phyloP scores from a whole-genome alignment of 2,888 invertebrate genomes.

The Diarsia dahlii region DNA sequence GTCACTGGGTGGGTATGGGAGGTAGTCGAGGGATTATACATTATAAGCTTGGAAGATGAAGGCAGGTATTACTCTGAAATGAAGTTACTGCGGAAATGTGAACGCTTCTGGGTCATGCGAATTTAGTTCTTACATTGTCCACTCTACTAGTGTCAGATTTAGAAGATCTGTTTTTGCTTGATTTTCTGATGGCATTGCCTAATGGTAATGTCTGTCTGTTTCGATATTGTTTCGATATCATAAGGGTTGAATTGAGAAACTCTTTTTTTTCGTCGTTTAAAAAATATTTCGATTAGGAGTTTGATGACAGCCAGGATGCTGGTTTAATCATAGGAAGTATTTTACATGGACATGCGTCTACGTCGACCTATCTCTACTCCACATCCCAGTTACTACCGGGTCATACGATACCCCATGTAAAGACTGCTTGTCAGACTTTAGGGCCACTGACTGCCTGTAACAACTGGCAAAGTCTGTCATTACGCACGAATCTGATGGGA shows the following conservation, averaged over 20 bases:
- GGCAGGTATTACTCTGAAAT: conserved; percentile 8
- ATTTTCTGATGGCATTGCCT: too few relatives aligned
- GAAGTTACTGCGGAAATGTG: conserved; percentile 7
- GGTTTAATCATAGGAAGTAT: neutral
- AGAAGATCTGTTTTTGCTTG: neutral
- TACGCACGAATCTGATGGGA: too few relatives aligned
- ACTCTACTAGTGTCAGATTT: conserved; percentile 7
- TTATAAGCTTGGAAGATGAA: conserved; percentile 4
- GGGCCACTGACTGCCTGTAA: too few relatives aligned
- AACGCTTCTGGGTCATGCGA: conserved; percentile 12
- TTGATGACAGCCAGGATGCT: neutral
- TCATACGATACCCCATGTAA: too few relatives aligned
- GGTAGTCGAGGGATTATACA: conserved; percentile 34
- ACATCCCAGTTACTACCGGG: too few relatives aligned
- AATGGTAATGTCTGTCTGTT: too few relatives aligned
- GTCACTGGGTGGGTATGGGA: conserved; percentile 10
- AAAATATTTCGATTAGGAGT: neutral
- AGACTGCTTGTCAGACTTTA: too few relatives aligned
- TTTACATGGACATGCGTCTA: too few relatives aligned
- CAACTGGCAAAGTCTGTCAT: too few relatives aligned
- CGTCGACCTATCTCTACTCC: too few relatives aligned
- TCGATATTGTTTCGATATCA: neutral
- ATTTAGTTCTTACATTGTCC: conserved; percentile 22
- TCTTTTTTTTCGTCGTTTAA: neutral
- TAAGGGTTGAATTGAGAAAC: neutral